Percentiles rank a stretch among this genome's conserved stretches.
Conservation (phyloP, 2,797 vertebrate genomes). For the Onychomys torridus region DNA sequence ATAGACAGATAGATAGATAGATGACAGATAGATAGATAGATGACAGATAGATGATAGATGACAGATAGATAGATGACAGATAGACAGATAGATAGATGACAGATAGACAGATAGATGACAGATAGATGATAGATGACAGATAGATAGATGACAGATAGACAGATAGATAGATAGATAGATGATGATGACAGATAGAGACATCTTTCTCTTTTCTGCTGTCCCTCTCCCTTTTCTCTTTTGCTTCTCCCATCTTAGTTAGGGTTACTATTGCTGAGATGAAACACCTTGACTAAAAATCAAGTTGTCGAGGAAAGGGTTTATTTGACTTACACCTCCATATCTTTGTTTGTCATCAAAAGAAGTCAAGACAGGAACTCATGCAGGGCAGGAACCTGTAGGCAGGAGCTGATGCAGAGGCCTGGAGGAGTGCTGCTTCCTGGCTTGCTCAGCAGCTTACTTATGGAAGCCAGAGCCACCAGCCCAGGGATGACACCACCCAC, state of each 20-base stretch:
- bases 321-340: background rate
- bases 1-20: background rate
- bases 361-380: background rate
- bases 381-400: background rate
- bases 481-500: background rate
- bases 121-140: background rate
- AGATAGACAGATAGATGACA: background rate
- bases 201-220: background rate
- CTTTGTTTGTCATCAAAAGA: background rate
- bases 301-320: background rate
- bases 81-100: background rate
- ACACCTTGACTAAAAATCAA: background rate
- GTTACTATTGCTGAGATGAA: background rate
- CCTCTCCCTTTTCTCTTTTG: no score
- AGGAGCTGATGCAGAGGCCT: background rate
- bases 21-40: background rate
- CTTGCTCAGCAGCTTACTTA: background rate
- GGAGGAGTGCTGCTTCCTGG: background rate
- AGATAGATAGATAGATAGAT: background rate
- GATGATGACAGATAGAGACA: background rate
- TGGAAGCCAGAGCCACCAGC: background rate
- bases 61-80: background rate
- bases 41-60: background rate
- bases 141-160: background rate
- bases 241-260: background rate